These are phyloP conservation scores for Phymastichus coffea DNA, from an alignment of 1,140 invertebrate species.

Conservation along the genomic window DNA sequence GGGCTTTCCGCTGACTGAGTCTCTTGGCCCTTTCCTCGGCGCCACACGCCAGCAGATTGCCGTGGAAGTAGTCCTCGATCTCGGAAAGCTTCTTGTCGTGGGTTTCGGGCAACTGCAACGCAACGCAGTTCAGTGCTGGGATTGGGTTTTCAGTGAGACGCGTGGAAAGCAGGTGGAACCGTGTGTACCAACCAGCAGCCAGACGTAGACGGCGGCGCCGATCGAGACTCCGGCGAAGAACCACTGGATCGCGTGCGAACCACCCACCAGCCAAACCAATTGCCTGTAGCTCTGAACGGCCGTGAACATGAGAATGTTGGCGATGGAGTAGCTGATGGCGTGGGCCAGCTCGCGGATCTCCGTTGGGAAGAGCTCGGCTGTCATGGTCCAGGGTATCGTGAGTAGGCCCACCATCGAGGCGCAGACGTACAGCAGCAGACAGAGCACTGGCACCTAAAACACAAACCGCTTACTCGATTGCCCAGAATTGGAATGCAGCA, in stretches of 20 bases:
- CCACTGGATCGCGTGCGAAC: slow-evolving; percentile 65
- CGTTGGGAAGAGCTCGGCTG: slow-evolving; percentile 62
- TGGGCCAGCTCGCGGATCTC: slow-evolving; percentile 63
- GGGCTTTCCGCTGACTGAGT: slow-evolving; percentile 30
- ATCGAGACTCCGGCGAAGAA: slow-evolving; percentile 69
- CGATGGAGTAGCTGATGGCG: slow-evolving; percentile 57
- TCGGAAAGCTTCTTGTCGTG: slow-evolving; percentile 68
- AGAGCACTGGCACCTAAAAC: slow-evolving; percentile 50
- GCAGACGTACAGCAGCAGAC: slow-evolving; percentile 59
- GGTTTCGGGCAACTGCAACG: slow-evolving; percentile 76
- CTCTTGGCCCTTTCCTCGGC: slow-evolving; percentile 38
- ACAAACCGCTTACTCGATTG: no score
- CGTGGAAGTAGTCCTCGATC: slow-evolving; percentile 65
- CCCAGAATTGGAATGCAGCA: no score
- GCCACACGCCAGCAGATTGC: slow-evolving; percentile 46
- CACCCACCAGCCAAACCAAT: slow-evolving; percentile 54
- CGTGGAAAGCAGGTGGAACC: no score
- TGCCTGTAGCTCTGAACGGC: slow-evolving; percentile 57
- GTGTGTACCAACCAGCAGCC: no score
- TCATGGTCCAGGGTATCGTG: slow-evolving; percentile 65
- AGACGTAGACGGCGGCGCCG: slow-evolving; percentile 60
- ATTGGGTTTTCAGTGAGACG: no score
- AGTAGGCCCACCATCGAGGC: slow-evolving; percentile 61
- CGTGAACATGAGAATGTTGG: slow-evolving; percentile 60
- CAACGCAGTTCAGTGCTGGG: no score